A percentile compares a stretch with the other conserved stretches of the same genome.
Evolutionary conservation across 2,888 invertebrate species (phyloP).

Genomic region (Drosophila mettleri): DNA sequence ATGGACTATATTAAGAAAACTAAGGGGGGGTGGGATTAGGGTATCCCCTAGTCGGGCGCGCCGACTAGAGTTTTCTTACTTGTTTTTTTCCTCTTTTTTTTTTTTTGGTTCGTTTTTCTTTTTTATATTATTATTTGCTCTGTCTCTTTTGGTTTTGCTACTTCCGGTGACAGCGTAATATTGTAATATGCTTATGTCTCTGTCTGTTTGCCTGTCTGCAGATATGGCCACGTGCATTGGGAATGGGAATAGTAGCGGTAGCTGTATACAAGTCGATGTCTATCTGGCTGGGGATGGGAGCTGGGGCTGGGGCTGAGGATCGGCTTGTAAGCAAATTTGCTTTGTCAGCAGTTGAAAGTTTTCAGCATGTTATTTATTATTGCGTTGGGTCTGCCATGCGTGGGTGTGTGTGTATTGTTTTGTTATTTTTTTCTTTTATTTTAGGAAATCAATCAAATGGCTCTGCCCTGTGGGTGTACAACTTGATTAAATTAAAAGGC

Average conservation of each 20-base stretch:
- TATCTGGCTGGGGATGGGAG: not conserved
- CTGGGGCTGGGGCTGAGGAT: not conserved
- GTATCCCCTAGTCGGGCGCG: too few species aligned
- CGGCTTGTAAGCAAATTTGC: conserved; percentile 63
- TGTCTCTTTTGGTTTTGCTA: conserved; percentile 44
- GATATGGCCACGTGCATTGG: conserved; percentile 54
- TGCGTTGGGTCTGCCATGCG: conserved; percentile 47
- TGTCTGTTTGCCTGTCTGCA: conserved; percentile 65
- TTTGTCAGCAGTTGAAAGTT: conserved; percentile 78
- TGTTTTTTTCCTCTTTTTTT: too few species aligned
- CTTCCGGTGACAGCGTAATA: conserved; percentile 82
- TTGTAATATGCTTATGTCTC: conserved; percentile 82
- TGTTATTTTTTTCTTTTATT: conserved; percentile 13
- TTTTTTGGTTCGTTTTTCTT: too few species aligned
- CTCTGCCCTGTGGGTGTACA: conserved; percentile 26
- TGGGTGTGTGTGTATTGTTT: conserved; percentile 7
- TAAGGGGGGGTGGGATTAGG: too few species aligned
- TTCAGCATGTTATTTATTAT: conserved; percentile 79
- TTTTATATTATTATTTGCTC: conserved; percentile 14
- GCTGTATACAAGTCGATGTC: conserved; percentile 28
- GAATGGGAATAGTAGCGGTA: conserved; percentile 33
- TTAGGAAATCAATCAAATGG: conserved; percentile 40
- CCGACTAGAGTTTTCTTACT: too few species aligned
- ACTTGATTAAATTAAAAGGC: conserved; percentile 79
- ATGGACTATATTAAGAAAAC: too few species aligned